phyloP scores from a whole-genome alignment of 2,888 invertebrate species.

The Parnassius apollo region DNA sequence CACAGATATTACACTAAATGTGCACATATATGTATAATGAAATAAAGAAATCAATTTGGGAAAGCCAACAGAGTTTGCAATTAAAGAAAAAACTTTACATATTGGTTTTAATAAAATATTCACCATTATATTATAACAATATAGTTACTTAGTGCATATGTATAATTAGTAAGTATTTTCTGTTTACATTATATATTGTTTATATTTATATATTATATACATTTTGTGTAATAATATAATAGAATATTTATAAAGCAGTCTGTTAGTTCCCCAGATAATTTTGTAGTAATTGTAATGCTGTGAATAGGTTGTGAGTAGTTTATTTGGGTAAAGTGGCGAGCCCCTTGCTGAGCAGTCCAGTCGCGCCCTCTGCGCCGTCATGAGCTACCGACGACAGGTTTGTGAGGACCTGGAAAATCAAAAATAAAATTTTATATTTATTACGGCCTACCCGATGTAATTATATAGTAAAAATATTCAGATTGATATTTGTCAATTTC shows the following conservation, averaged over 20 bases:
- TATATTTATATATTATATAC: slow-evolving; percentile 10
- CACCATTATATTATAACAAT: slow-evolving; percentile 12
- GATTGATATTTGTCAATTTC: too few species aligned
- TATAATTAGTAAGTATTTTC: slow-evolving; percentile 16
- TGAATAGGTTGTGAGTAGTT: slow-evolving; percentile 26
- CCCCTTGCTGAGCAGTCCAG: slow-evolving; percentile 77
- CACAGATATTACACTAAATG: slow-evolving; percentile 40
- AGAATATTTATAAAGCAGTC: slow-evolving; percentile 32
- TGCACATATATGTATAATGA: slow-evolving; percentile 36
- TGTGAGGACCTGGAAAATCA: slow-evolving; percentile 55
- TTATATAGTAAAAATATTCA: too few species aligned
- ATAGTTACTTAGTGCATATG: slow-evolving; percentile 20
- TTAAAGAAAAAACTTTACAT: background rate
- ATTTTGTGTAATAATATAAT: slow-evolving; percentile 18
- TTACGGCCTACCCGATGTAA: too few species aligned
- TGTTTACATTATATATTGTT: slow-evolving; percentile 9
- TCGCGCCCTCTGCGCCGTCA: slow-evolving; percentile 69
- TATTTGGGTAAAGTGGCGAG: slow-evolving; percentile 69
- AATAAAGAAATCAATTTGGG: slow-evolving; percentile 35
- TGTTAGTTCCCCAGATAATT: slow-evolving; percentile 42
- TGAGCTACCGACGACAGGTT: slow-evolving; percentile 62
- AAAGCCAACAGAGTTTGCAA: slow-evolving; percentile 35
- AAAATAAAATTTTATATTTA: background rate
- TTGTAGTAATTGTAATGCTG: slow-evolving; percentile 16
- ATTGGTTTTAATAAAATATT: slow-evolving; percentile 4